Evolutionary conservation across 2,888 invertebrate species (phyloP).

Genomic region (Sarcophaga caerulescens): DNA sequence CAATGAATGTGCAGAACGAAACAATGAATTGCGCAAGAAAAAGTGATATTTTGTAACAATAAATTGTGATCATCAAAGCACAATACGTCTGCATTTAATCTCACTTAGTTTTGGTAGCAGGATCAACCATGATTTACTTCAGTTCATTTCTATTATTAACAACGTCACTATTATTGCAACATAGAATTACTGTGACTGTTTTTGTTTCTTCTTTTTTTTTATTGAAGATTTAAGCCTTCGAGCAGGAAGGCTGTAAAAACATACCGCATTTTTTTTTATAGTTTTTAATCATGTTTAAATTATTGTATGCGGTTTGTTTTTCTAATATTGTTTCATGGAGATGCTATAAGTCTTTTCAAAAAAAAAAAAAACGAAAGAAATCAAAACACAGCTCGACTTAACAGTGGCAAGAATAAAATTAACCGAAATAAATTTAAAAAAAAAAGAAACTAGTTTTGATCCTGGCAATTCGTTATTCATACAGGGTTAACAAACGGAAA

Average conservation of each 20-base stretch:
- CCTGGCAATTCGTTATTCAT: slow-evolving; percentile 44
- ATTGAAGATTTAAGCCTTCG: slow-evolving; percentile 74
- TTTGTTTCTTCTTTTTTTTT: slow-evolving; percentile 38
- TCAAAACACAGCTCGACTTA: slow-evolving; percentile 59
- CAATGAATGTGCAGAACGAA: slow-evolving; percentile 7
- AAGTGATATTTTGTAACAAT: slow-evolving; percentile 56
- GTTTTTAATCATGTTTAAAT: slow-evolving; percentile 81
- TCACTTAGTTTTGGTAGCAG: slow-evolving; percentile 71
- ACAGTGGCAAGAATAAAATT: slow-evolving; percentile 59
- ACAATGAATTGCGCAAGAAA: slow-evolving; percentile 4
- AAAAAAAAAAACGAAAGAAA: slow-evolving; percentile 57
- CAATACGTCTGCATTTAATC: slow-evolving; percentile 38
- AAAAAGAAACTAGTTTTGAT: slow-evolving; percentile 74
- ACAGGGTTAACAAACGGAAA: slow-evolving; percentile 63
- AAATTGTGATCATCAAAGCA: slow-evolving; percentile 40
- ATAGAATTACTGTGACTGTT: slow-evolving; percentile 56
- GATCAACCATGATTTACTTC: slow-evolving; percentile 72
- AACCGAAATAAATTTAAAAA: slow-evolving; percentile 74
- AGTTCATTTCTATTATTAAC: slow-evolving; percentile 64
- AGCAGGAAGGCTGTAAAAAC: slow-evolving; percentile 80
- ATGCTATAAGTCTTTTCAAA: slow-evolving; percentile 65
- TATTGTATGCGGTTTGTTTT: slow-evolving; percentile 74
- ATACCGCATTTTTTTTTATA: slow-evolving; percentile 72
- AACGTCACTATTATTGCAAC: slow-evolving; percentile 65
- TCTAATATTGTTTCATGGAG: slow-evolving; percentile 40